Conservation (phyloP, 2,888 invertebrate species). For the Macrosoma leucophasiata region DNA sequence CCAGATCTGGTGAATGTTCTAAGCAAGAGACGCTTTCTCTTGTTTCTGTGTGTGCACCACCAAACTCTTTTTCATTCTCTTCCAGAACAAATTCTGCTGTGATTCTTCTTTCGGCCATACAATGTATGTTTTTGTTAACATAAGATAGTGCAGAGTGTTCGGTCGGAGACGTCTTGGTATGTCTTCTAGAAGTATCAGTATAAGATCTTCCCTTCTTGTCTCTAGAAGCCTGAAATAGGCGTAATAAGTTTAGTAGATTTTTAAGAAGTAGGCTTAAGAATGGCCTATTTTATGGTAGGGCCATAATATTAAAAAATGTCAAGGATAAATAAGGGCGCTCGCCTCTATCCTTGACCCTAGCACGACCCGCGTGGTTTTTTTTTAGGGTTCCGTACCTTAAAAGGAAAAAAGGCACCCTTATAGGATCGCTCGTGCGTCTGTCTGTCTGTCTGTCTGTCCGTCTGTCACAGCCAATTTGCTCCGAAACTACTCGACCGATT, state of each 20-base stretch:
- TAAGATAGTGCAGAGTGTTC: slow-evolving; percentile 78
- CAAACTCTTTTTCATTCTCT: slow-evolving; percentile 52
- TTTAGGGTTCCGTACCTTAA: too few species aligned
- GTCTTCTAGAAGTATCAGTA: slow-evolving; percentile 79
- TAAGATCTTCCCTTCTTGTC: slow-evolving; percentile 77
- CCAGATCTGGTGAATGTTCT: slow-evolving; percentile 11
- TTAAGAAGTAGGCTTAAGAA: too few species aligned
- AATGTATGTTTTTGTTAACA: slow-evolving; percentile 82
- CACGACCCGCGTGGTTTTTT: too few species aligned
- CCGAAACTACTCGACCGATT: too few species aligned
- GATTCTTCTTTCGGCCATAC: slow-evolving; percentile 74
- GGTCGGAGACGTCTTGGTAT: slow-evolving; percentile 77
- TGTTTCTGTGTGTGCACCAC: slow-evolving; percentile 40
- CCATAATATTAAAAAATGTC: too few species aligned
- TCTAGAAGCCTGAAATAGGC: slow-evolving; percentile 69
- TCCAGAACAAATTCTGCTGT: slow-evolving; percentile 58
- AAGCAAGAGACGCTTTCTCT: slow-evolving; percentile 46
- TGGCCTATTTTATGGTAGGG: too few species aligned
- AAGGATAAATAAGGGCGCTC: too few species aligned
- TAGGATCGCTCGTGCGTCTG: too few species aligned
- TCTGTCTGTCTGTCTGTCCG: too few species aligned
- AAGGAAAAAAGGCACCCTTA: too few species aligned
- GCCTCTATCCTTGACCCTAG: too few species aligned
- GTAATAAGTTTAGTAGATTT: not conserved
- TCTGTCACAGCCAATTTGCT: too few species aligned